Percentiles rank a stretch among this genome's conserved stretches.
These are phyloP conservation scores for Tenthredo amoena DNA, from an alignment of 2,888 invertebrate species.

Conservation along the genomic window DNA sequence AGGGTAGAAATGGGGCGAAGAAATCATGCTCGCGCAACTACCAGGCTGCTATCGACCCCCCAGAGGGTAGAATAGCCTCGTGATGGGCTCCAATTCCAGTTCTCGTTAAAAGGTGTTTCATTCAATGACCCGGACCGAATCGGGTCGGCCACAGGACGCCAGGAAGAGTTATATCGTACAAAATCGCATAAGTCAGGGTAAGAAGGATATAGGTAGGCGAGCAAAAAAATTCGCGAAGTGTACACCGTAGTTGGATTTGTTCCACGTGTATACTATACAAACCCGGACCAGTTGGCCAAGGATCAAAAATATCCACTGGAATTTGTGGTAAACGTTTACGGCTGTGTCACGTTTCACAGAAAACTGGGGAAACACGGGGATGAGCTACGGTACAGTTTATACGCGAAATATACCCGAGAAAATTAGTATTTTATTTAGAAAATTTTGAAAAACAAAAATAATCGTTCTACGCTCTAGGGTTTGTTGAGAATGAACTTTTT, in stretches of 20 bases:
- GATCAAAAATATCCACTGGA: not conserved
- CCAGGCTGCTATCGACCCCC: constrained; percentile 18
- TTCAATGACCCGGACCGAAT: constrained; percentile 15
- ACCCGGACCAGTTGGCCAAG: not conserved
- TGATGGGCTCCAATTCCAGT: not conserved
- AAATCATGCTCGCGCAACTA: constrained; percentile 33
- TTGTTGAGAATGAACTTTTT: too few species aligned
- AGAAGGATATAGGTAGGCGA: not conserved
- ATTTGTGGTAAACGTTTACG: not conserved
- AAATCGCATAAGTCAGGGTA: not conserved
- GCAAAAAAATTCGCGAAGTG: not conserved
- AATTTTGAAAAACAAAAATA: too few species aligned
- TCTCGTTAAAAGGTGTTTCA: not conserved
- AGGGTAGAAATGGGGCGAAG: not conserved
- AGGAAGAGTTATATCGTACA: not conserved
- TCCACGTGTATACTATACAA: constrained; percentile 7
- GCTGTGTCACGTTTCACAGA: not conserved
- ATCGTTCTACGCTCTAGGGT: too few species aligned
- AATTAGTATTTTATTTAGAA: too few species aligned
- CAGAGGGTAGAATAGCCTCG: constrained; percentile 34
- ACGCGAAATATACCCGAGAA: too few species aligned
- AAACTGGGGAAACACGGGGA: not conserved
- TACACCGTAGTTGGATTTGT: not conserved
- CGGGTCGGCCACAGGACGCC: constrained; percentile 16
- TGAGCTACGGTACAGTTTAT: not conserved